phyloP scores from a whole-genome alignment of 2,113 vertebrate genomes.

The Salvator merianae region DNA sequence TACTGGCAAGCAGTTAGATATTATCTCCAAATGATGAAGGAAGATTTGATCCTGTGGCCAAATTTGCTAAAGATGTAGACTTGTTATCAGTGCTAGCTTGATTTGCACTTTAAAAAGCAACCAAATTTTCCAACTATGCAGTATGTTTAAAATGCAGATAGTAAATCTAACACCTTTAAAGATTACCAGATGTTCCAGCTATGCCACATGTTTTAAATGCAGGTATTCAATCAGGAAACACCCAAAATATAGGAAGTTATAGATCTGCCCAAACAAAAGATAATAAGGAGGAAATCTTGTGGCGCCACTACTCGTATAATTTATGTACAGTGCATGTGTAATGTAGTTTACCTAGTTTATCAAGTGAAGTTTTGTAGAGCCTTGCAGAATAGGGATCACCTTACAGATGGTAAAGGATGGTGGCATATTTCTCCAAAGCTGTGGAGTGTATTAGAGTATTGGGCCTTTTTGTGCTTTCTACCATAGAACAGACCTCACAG shows the following conservation, averaged over 20 bases:
- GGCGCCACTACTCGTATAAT: background rate
- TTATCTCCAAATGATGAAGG: background rate
- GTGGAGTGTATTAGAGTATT: background rate
- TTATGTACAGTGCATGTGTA: background rate
- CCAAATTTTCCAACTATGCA: background rate
- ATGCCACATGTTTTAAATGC: background rate
- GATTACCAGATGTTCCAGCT: background rate
- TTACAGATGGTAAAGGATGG: too few relatives aligned
- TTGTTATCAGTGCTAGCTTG: background rate
- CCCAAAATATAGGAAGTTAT: background rate
- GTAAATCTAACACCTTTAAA: background rate
- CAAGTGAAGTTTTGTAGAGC: background rate
- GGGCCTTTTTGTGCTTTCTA: too few relatives aligned
- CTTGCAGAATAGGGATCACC: background rate
- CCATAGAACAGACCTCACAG: too few relatives aligned
- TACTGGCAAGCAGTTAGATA: too few relatives aligned
- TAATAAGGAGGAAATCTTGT: background rate
- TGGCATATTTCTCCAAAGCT: too few relatives aligned
- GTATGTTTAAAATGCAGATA: background rate
- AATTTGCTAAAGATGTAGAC: background rate
- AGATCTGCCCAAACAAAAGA: background rate
- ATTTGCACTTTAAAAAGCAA: background rate
- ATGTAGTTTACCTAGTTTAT: background rate
- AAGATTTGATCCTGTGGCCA: background rate
- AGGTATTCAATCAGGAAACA: background rate